These are phyloP conservation scores for Trachops cirrhosus DNA, from an alignment of 2,797 vertebrate genomes.

Conservation along the genomic window DNA sequence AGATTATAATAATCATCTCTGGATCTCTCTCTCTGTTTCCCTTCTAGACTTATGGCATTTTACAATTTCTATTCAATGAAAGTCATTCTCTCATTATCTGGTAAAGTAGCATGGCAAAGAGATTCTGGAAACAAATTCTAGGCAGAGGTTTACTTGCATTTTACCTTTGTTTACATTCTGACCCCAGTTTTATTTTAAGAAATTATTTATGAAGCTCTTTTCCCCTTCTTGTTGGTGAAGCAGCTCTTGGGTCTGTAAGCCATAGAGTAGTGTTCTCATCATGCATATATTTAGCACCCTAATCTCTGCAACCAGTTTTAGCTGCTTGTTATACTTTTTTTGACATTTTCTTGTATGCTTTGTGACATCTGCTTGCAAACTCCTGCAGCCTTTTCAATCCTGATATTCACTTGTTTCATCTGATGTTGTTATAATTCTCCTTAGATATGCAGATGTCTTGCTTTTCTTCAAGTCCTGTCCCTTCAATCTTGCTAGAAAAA, in stretches of 20 bases:
- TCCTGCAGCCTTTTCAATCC: conserved; percentile 82
- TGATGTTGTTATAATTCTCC: conserved; percentile 76
- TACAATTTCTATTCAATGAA: conserved; percentile 2
- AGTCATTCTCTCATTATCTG: neutral
- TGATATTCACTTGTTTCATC: conserved; percentile 79
- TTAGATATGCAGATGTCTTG: conserved; percentile 76
- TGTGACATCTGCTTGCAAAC: conserved; percentile 83
- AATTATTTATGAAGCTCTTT: conserved; percentile 50
- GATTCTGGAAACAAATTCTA: conserved; percentile 35
- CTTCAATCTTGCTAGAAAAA: conserved; percentile 56
- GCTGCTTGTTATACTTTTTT: conserved; percentile 80
- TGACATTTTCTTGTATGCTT: conserved; percentile 81
- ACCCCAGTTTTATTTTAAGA: conserved; percentile 65
- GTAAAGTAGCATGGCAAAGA: neutral
- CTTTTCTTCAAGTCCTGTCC: conserved; percentile 67
- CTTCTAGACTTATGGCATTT: conserved; percentile 25
- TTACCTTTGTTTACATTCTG: conserved; percentile 49
- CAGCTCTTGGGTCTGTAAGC: conserved; percentile 62
- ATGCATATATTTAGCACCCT: conserved; percentile 77
- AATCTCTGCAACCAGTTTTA: conserved; percentile 80
- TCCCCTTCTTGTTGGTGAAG: conserved; percentile 61
- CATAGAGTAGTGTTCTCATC: conserved; percentile 61
- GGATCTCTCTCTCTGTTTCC: neutral
- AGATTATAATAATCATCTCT: neutral
- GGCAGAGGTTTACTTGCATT: conserved; percentile 53